Percentiles rank a stretch among this genome's conserved stretches.
phyloP scores from a whole-genome alignment of 2,888 invertebrate species.

The Macrophya alboannulata region DNA sequence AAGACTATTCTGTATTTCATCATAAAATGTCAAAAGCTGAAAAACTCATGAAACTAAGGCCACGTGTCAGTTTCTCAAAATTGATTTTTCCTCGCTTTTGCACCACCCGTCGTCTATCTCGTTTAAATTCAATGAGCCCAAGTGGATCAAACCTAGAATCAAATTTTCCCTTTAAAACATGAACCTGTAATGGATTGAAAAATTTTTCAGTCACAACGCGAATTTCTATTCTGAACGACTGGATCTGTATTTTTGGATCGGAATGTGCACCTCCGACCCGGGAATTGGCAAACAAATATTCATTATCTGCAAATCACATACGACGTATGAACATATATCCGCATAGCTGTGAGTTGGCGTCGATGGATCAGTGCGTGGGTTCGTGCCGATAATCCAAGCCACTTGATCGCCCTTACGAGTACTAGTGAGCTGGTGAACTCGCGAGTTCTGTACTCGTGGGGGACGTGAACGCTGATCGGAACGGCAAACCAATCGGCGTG shows the following conservation, averaged over 20 bases:
- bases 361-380: constrained; percentile 36
- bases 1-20: too few species aligned
- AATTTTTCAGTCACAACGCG: not conserved
- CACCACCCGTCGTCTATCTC: not conserved
- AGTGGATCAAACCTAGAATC: not conserved
- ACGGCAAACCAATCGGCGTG: constrained; percentile 37
- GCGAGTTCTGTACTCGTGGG: constrained; percentile 11
- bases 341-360: constrained; percentile 13
- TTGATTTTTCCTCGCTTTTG: not conserved
- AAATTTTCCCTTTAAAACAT: not conserved
- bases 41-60: not conserved
- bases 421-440: constrained; percentile 34
- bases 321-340: not conserved
- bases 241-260: not conserved
- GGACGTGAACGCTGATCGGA: constrained; percentile 30
- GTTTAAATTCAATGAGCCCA: not conserved
- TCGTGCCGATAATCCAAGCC: constrained; percentile 49
- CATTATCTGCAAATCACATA: not conserved
- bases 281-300: not conserved
- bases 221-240: not conserved
- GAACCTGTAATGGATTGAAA: not conserved
- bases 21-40: not conserved
- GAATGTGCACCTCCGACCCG: not conserved
- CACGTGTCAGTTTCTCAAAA: not conserved
- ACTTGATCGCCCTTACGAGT: constrained; percentile 51